Evolutionary conservation across 2,888 invertebrate species (phyloP), one percentile per base, ranked within the genome.

Genomic region (Tiliacea citrago): DNA sequence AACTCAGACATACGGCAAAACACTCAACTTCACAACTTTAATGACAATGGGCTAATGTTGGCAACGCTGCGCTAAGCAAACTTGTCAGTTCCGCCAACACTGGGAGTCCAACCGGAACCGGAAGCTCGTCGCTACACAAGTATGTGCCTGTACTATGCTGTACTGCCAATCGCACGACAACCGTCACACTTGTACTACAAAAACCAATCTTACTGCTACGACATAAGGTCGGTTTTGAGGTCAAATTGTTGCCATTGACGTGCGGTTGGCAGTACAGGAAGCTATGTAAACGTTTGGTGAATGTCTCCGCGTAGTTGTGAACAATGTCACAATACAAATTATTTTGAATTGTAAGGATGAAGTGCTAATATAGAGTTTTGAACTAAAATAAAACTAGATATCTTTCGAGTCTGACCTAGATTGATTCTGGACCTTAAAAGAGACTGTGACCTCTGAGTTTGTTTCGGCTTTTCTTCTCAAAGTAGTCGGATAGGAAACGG

Each of bases 71-170:
- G 75, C 82, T 82, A 76, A 77, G 86, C 86, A 91, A 91, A 90
- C 91, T 92, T 91, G 88, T 84, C 84, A 86, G 89, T 91, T 91
- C 92, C 91, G 91, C 86, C 85, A 85, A 84, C 86, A 83, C 75
- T 79, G 81, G 70, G 84, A 86, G 88, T 82, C 83, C 78, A 79
- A 86, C 86, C 88, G 91, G 90, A 90, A 90, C 58, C 83, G 92
- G 92, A 92, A 86, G 87, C 83, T 75, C 73, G 81, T 78, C 82
- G 68, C 86, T 82, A 87, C 83, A 83, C 73, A 79, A 87, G 88
- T 85, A 82, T 83, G 62, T 57, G 55, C 68, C 74, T 71, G 74
- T 81, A 79, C 69, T 73, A 63, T 60, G 61, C 74, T 66, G 62
- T 47, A 49, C 47, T 13, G 29, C n/a, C 12, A 80, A 80, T 53